Evolutionary conservation across 2,797 vertebrate species (phyloP).

Genomic region (Acridotheres tristis): DNA sequence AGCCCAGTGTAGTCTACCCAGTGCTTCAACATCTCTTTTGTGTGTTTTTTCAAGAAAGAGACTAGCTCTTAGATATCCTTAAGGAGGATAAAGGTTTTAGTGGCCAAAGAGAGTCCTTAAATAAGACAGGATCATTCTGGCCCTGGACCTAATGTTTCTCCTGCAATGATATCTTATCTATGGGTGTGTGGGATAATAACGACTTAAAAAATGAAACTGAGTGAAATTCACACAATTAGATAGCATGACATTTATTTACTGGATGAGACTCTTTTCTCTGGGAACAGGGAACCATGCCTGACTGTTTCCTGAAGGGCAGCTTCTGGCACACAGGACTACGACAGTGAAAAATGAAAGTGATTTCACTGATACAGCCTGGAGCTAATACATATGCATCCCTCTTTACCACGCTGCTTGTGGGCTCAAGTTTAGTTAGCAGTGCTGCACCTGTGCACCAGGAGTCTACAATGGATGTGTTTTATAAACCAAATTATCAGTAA

Average conservation of each 20-base stretch:
- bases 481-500: not conserved
- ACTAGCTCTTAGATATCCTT: not conserved
- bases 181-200: not conserved
- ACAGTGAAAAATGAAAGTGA: not conserved
- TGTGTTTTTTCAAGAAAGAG: not conserved
- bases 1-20: not conserved
- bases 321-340: not conserved
- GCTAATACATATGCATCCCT: not conserved
- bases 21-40: not conserved
- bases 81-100: not conserved
- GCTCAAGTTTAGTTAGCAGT: not conserved
- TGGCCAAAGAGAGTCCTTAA: not conserved
- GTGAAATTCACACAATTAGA: not conserved
- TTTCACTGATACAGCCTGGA: not conserved
- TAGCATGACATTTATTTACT: not conserved
- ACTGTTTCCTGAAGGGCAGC: not conserved
- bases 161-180: not conserved
- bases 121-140: not conserved
- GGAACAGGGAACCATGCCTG: not conserved
- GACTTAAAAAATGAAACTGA: not conserved
- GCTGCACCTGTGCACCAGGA: not conserved
- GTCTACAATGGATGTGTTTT: not conserved
- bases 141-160: not conserved
- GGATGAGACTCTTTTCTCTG: not conserved
- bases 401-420: accelerated